These are phyloP conservation scores for Heterochromis multidens DNA, from an alignment of 2,113 vertebrate genomes.

Conservation along the genomic window DNA sequence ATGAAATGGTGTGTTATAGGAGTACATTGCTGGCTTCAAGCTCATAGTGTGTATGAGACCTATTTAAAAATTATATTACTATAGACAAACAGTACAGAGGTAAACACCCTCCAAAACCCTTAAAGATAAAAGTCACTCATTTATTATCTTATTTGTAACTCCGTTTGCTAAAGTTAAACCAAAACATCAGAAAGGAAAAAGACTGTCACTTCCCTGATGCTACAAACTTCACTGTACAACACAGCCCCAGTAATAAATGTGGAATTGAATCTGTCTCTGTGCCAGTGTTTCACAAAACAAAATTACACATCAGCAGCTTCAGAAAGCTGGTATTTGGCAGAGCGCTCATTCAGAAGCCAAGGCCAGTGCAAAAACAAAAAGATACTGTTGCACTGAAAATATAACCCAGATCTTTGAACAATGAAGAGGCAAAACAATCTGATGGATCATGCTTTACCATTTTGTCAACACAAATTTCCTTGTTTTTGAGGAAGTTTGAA, in stretches of 20 bases:
- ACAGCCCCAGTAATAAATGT: slow-evolving; percentile 17
- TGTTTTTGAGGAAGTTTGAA: background rate
- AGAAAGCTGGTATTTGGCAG: slow-evolving; percentile 29
- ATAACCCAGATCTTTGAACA: background rate
- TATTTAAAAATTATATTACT: background rate
- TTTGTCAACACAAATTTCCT: background rate
- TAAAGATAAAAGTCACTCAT: background rate
- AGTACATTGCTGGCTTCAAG: background rate
- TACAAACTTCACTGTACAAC: background rate
- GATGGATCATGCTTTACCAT: background rate
- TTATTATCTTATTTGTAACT: slow-evolving; percentile 17
- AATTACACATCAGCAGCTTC: slow-evolving; percentile 24
- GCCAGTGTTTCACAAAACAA: slow-evolving; percentile 8
- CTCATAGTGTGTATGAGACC: background rate
- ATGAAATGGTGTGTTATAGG: background rate
- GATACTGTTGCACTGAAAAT: background rate
- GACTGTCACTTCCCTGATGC: background rate
- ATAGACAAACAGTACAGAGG: background rate
- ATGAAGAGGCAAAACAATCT: background rate
- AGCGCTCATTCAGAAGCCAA: slow-evolving; percentile 25
- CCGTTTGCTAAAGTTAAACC: background rate
- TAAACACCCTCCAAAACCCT: background rate
- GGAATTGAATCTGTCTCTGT: slow-evolving; percentile 15
- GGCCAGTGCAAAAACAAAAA: background rate
- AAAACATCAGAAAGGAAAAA: background rate